Conservation (phyloP, 2,888 invertebrate genomes). For the Tolmerus cingulatus region DNA sequence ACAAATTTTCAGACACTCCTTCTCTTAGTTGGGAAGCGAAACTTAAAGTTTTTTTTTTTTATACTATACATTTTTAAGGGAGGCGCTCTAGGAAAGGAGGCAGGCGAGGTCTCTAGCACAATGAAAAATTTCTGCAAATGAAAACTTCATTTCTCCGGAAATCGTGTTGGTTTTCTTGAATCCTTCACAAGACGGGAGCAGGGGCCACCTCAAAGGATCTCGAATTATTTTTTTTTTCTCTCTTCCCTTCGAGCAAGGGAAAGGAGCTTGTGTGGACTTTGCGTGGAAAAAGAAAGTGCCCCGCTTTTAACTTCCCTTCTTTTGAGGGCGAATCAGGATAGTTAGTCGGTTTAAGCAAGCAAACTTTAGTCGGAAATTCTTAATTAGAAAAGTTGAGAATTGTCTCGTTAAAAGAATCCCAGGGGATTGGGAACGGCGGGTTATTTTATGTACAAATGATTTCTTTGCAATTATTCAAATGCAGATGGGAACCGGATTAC, state of each 20-base stretch:
- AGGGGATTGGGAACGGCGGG: neutral
- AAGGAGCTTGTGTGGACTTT: constrained; percentile 6
- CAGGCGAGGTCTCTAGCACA: neutral
- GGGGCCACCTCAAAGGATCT: neutral
- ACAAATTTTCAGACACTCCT: neutral
- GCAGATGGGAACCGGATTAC: neutral
- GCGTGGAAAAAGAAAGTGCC: neutral
- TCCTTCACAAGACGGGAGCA: neutral
- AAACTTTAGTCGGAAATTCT: constrained; percentile 19
- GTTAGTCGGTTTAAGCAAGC: neutral
- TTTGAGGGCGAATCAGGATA: neutral
- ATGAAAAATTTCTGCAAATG: neutral
- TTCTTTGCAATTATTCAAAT: neutral
- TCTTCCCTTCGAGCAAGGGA: neutral
- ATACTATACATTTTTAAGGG: neutral
- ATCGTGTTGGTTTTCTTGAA: neutral
- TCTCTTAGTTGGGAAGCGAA: neutral
- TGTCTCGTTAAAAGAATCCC: neutral
- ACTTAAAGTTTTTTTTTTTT: neutral
- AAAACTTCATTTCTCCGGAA: neutral
- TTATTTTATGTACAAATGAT: neutral
- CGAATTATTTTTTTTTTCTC: neutral
- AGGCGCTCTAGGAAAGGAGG: neutral
- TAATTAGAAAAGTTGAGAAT: constrained; percentile 27
- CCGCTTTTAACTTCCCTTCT: neutral